phyloP scores from a whole-genome alignment of 2,797 vertebrate genomes.

The Anas flavirostris region DNA sequence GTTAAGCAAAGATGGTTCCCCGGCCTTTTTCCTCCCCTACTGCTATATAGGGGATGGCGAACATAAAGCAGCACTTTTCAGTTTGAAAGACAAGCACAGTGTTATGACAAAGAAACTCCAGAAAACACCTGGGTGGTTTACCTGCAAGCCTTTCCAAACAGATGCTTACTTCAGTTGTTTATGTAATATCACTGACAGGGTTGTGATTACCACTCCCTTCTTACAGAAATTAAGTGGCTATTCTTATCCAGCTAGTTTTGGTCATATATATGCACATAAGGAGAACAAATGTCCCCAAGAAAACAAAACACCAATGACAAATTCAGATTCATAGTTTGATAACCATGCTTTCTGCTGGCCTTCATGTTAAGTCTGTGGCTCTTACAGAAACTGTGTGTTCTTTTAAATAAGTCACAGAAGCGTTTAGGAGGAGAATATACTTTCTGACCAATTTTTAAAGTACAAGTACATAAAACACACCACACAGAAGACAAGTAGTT shows the following conservation, averaged over 20 bases:
- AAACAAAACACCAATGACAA: neutral
- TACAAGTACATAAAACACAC: neutral
- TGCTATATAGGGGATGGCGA: neutral
- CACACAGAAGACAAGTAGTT: neutral
- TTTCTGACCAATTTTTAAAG: neutral
- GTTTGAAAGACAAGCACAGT: fast-evolving
- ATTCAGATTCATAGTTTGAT: neutral
- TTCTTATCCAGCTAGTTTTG: neutral
- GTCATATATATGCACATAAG: neutral
- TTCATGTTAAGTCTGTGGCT: neutral
- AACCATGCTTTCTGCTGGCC: no score
- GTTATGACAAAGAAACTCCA: neutral
- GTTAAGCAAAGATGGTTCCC: neutral
- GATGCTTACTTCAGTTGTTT: neutral
- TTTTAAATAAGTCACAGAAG: neutral
- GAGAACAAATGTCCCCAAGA: neutral
- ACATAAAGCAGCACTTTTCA: neutral
- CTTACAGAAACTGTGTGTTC: neutral
- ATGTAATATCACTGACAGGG: neutral
- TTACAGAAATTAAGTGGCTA: neutral
- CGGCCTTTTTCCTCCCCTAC: neutral
- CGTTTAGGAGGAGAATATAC: neutral
- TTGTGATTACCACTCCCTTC: neutral
- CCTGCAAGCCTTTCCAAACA: neutral
- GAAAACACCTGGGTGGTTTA: neutral